Conservation (phyloP, 1,140 invertebrate species). For the Ooceraea biroi region DNA sequence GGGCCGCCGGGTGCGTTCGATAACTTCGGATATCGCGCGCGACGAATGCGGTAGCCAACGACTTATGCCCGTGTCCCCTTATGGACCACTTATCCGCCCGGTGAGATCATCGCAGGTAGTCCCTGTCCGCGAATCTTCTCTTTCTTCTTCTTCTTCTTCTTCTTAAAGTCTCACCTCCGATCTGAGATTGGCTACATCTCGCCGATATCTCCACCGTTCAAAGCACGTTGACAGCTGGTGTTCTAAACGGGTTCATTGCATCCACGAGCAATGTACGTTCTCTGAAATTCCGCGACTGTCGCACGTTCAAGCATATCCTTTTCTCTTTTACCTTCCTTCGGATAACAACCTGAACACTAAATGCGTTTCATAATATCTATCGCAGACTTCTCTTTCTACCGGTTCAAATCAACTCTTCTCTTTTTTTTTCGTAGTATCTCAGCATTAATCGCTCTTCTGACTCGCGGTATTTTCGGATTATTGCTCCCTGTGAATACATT, state of each 20-base stretch:
- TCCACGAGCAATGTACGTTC: background rate
- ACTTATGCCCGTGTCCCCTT: slow-evolving; percentile 18
- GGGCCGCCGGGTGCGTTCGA: slow-evolving; percentile 6
- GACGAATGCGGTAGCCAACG: slow-evolving; percentile 62
- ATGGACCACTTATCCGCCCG: slow-evolving; percentile 14
- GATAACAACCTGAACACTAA: background rate
- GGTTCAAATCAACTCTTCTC: background rate
- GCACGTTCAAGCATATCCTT: background rate
- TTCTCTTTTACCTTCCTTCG: background rate
- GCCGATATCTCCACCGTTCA: background rate
- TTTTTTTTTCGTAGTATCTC: background rate
- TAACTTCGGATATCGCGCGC: slow-evolving; percentile 61
- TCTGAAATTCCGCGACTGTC: background rate
- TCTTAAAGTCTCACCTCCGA: slow-evolving; percentile 22
- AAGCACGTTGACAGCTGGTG: background rate
- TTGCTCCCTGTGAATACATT: background rate
- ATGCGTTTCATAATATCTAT: background rate
- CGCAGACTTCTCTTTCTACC: background rate
- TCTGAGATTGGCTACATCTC: slow-evolving; percentile 8
- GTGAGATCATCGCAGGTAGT: slow-evolving; percentile 24
- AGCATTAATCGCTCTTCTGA: background rate
- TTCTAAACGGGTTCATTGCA: slow-evolving; percentile 3
- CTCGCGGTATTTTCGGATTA: background rate
- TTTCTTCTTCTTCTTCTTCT: background rate
- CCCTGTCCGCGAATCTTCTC: background rate